A percentile compares a stretch with the other conserved stretches of the same genome.
phyloP scores from a whole-genome alignment of 2,888 invertebrate species.

The Elysia crispata region DNA sequence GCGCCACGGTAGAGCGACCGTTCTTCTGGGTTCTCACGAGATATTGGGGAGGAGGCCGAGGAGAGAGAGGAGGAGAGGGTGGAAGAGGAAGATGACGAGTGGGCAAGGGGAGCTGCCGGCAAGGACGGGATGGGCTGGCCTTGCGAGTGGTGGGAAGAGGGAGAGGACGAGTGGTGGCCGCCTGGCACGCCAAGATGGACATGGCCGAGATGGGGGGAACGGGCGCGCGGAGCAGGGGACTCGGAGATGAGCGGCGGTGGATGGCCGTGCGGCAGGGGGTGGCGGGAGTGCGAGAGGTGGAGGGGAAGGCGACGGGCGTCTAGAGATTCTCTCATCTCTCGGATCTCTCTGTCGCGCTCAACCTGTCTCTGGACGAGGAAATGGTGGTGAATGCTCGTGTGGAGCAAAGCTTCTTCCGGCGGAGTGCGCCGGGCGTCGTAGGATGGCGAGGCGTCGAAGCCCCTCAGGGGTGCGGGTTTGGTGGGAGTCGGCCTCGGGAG shows the following conservation, averaged over 20 bases:
- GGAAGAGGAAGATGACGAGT: too few relatives aligned
- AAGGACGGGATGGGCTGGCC: background rate
- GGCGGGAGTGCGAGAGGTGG: conserved; percentile 35
- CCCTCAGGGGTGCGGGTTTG: too few relatives aligned
- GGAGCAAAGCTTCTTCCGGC: background rate
- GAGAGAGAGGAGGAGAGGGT: too few relatives aligned
- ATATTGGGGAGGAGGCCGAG: too few relatives aligned
- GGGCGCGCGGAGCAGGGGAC: background rate
- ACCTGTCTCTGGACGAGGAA: conserved; percentile 23
- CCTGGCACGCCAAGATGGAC: conserved; percentile 17
- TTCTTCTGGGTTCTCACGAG: too few relatives aligned
- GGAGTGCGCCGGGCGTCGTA: too few relatives aligned
- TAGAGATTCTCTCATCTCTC: conserved; percentile 31
- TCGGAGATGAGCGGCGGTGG: background rate
- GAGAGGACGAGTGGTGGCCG: background rate
- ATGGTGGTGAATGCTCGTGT: background rate
- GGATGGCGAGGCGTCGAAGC: too few relatives aligned
- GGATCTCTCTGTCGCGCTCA: conserved; percentile 32
- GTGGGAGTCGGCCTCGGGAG: too few relatives aligned
- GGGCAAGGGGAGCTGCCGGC: too few relatives aligned
- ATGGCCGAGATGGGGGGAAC: conserved; percentile 1
- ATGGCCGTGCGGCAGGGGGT: conserved; percentile 25
- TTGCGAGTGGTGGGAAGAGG: background rate
- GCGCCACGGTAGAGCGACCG: too few relatives aligned
- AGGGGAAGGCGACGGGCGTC: conserved; percentile 13